A percentile compares a stretch with the other conserved stretches of the same genome.
These are phyloP conservation scores for Asarcornis scutulata DNA, from an alignment of 2,113 vertebrate species.

Conservation along the genomic window DNA sequence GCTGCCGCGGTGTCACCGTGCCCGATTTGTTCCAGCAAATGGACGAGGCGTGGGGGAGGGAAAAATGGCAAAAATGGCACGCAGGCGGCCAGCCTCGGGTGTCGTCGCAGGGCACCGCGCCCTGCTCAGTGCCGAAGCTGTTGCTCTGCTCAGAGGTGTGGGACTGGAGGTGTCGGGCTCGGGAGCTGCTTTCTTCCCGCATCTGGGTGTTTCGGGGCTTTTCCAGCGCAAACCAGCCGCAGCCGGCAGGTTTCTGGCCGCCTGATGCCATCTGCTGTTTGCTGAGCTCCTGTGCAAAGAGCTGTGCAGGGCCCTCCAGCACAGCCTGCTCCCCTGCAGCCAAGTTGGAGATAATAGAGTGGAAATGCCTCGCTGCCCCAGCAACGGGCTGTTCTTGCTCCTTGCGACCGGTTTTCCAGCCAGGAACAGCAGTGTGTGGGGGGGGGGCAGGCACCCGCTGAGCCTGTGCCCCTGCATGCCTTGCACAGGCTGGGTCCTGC, in stretches of 20 bases:
- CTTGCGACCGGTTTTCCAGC: neutral
- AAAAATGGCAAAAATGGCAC: neutral
- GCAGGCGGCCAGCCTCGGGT: neutral
- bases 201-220: accelerated
- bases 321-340: neutral
- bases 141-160: neutral
- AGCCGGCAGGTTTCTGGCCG: neutral
- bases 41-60: too few relatives aligned
- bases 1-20: accelerated
- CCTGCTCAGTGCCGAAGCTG: neutral
- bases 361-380: neutral
- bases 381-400: neutral
- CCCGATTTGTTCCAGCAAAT: neutral
- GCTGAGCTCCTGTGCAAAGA: neutral
- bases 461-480: neutral
- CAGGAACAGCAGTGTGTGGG: accelerated
- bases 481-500: neutral
- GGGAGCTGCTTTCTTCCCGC: accelerated
- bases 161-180: neutral
- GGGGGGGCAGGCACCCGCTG: accelerated
- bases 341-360: neutral
- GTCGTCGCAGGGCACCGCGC: neutral
- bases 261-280: neutral
- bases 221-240: neutral
- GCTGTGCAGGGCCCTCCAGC: accelerated